Evolutionary conservation across 1,140 invertebrate species (phyloP).

Genomic region (Temnothorax longispinosus): DNA sequence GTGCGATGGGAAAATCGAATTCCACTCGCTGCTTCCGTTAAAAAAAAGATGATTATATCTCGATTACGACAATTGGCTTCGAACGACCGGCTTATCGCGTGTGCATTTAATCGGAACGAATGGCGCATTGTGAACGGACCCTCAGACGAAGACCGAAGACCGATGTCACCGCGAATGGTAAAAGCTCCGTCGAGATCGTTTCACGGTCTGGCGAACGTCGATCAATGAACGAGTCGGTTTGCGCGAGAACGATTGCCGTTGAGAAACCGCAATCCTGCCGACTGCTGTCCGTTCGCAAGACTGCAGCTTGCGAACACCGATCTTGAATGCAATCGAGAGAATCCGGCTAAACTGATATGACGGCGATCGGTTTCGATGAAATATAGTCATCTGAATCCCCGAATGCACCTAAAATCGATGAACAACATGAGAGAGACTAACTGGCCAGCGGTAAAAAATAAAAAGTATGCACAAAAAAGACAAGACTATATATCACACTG

Average conservation of each 20-base stretch:
- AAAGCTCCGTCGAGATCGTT: constrained; percentile 49
- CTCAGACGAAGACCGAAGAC: not conserved
- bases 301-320: not conserved
- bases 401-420: not conserved
- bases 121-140: constrained; percentile 44
- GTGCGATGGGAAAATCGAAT: not conserved
- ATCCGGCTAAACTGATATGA: constrained; percentile 10
- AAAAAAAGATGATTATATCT: constrained; percentile 32
- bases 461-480: not conserved
- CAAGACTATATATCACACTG: not conserved
- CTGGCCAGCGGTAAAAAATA: not conserved
- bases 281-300: not conserved
- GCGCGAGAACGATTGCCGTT: constrained; percentile 20
- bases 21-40: constrained; percentile 15
- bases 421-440: not conserved
- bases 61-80: constrained; percentile 32
- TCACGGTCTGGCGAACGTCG: constrained; percentile 53
- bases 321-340: constrained; percentile 5
- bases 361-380: not conserved
- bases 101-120: constrained; percentile 60
- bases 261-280: constrained; percentile 35
- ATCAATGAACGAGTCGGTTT: constrained; percentile 52
- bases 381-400: not conserved
- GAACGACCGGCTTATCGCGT: constrained; percentile 29
- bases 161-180: constrained; percentile 47